These are phyloP conservation scores for Acanthosoma haemorrhoidale DNA, from an alignment of 2,888 invertebrate species.

Conservation along the genomic window DNA sequence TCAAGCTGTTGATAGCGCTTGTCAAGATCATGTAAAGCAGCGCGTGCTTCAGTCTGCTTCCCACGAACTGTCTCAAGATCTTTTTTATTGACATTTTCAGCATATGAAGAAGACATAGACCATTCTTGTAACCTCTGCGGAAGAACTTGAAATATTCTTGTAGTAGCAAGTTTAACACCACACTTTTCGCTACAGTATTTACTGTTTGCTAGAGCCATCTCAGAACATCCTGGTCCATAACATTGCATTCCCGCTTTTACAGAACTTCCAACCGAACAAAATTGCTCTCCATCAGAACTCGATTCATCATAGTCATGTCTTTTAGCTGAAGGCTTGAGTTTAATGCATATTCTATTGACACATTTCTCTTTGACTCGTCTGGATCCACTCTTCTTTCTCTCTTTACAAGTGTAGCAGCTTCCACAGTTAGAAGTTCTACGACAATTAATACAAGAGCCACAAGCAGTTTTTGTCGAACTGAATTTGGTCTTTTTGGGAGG, in stretches of 20 bases:
- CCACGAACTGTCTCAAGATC: slow-evolving; percentile 69
- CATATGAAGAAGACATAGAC: slow-evolving; percentile 77
- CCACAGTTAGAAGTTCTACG: slow-evolving; percentile 64
- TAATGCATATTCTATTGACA: slow-evolving; percentile 38
- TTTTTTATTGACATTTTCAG: slow-evolving; percentile 75
- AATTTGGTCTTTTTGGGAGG: slow-evolving; percentile 43
- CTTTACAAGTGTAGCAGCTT: slow-evolving; percentile 60
- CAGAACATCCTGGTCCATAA: slow-evolving; percentile 81
- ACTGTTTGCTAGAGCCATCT: slow-evolving; percentile 69
- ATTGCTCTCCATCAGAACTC: slow-evolving; percentile 39
- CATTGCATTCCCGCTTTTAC: slow-evolving; percentile 62
- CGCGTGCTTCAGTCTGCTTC: slow-evolving; percentile 71
- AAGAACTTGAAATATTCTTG: slow-evolving; percentile 74
- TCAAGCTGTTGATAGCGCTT: slow-evolving; percentile 66
- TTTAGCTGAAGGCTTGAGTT: slow-evolving; percentile 15
- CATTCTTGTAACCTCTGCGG: slow-evolving; percentile 90
- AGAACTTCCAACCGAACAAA: slow-evolving; percentile 27
- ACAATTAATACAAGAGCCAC: slow-evolving; percentile 73
- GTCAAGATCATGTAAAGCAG: slow-evolving; percentile 71
- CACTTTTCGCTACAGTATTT: slow-evolving; percentile 94
- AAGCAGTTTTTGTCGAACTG: slow-evolving; percentile 49
- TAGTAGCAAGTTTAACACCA: slow-evolving; percentile 80
- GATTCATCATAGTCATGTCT: slow-evolving; percentile 42
- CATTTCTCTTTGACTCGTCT: slow-evolving; percentile 40
- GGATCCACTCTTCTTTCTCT: slow-evolving; percentile 47